These are phyloP conservation scores for Henicopernis longicauda DNA, from an alignment of 2,113 vertebrate species.

Conservation along the genomic window DNA sequence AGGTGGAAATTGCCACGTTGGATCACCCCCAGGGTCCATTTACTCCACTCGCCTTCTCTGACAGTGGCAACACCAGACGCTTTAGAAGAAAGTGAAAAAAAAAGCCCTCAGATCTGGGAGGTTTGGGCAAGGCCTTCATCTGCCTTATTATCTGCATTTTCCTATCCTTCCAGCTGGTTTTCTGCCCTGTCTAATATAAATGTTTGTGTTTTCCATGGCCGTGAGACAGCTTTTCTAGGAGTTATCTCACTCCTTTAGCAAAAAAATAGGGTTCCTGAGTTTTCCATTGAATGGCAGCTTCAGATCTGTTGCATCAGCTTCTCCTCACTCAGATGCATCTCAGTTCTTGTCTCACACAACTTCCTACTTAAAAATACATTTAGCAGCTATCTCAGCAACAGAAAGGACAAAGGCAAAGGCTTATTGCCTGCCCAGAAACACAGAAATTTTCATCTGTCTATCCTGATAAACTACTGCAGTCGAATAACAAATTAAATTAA, in stretches of 20 bases:
- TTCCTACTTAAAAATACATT: not conserved
- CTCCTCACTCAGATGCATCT: not conserved
- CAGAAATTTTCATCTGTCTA: not conserved
- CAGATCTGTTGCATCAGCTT: not conserved
- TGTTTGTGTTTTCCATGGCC: not conserved
- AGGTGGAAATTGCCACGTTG: not conserved
- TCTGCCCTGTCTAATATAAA: not conserved
- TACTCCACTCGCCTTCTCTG: not conserved
- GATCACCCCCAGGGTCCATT: not conserved
- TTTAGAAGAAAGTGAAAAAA: not conserved
- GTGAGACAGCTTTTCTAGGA: not conserved
- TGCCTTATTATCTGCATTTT: not conserved
- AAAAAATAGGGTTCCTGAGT: not conserved
- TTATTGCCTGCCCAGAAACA: not conserved
- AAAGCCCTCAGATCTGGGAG: not conserved
- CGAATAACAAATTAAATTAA: not conserved
- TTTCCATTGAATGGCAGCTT: not conserved
- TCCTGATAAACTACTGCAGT: not conserved
- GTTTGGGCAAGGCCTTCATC: not conserved
- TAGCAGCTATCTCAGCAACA: not conserved
- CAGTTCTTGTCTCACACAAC: not conserved
- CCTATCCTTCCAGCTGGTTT: not conserved
- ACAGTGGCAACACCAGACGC: not conserved
- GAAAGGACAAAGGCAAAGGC: not conserved
- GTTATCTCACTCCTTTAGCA: not conserved